Conservation (phyloP, 2,797 vertebrate genomes). For the Sciurus carolinensis region DNA sequence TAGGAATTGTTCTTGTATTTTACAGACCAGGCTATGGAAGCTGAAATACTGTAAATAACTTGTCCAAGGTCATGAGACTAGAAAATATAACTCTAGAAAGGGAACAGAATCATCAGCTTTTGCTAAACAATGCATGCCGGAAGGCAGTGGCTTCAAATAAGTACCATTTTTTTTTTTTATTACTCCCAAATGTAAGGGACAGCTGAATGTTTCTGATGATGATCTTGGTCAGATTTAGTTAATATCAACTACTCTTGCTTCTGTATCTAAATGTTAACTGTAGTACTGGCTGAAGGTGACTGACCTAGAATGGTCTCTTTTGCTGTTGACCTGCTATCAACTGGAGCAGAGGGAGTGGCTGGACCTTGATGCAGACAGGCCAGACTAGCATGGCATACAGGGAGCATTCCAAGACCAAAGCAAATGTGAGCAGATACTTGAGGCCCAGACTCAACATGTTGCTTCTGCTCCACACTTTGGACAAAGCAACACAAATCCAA, state of each 20-base stretch:
- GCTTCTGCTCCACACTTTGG: background rate
- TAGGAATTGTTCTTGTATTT: background rate
- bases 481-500: background rate
- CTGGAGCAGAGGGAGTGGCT: background rate
- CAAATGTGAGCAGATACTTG: background rate
- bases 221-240: background rate
- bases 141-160: background rate
- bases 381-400: background rate
- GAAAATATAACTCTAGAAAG: slow-evolving; percentile 33
- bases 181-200: background rate
- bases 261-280: background rate
- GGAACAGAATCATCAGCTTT: background rate
- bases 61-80: background rate
- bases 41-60: slow-evolving; percentile 6
- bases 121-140: background rate
- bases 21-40: background rate
- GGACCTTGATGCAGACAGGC: background rate
- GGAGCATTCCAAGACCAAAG: background rate
- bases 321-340: background rate
- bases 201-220: background rate
- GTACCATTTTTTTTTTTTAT: background rate
- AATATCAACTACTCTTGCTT: background rate
- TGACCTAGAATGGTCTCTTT: background rate
- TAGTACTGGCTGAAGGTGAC: background rate
- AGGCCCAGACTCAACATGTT: background rate